Conservation (phyloP, 2,797 vertebrate species). For the Typhlichthys eigenmanni region DNA sequence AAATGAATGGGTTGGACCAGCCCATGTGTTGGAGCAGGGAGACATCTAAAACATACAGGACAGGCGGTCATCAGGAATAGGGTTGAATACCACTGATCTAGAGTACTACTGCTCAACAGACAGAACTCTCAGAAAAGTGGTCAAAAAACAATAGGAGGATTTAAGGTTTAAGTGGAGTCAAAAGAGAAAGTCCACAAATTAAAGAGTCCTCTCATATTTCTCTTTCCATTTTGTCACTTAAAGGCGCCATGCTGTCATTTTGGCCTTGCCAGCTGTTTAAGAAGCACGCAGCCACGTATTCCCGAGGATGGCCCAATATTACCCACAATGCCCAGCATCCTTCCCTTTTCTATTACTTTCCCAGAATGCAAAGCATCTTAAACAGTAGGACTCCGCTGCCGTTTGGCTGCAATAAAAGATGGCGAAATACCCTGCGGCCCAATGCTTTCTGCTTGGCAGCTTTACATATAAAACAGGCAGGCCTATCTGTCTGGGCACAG, state of each 20-base stretch:
- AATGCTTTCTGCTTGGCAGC: constrained; percentile 69
- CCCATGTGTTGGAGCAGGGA: too few species aligned
- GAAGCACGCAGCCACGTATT: constrained; percentile 32
- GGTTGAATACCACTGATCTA: too few species aligned
- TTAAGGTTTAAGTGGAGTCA: not conserved
- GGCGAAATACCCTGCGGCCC: constrained; percentile 63
- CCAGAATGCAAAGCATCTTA: constrained; percentile 72
- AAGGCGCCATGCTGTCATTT: constrained; percentile 16
- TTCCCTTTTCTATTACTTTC: constrained; percentile 52
- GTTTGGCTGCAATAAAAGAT: constrained; percentile 70
- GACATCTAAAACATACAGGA: too few species aligned
- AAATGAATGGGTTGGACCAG: too few species aligned
- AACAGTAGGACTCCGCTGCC: constrained; percentile 57
- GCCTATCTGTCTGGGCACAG: constrained; percentile 76
- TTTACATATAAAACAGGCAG: constrained; percentile 78
- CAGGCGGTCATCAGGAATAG: too few species aligned
- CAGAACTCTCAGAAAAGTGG: not conserved
- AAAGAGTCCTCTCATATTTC: constrained; percentile 10
- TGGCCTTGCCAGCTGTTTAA: constrained; percentile 26
- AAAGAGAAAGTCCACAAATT: not conserved
- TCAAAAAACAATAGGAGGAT: constrained; percentile 3
- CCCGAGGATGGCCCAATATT: constrained; percentile 40
- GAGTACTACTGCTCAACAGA: constrained; percentile 21
- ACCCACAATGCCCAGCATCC: constrained; percentile 53
- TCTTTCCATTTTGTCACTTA: constrained; percentile 28